Conservation (phyloP, 2,113 vertebrate genomes). For the Heterochromis multidens region DNA sequence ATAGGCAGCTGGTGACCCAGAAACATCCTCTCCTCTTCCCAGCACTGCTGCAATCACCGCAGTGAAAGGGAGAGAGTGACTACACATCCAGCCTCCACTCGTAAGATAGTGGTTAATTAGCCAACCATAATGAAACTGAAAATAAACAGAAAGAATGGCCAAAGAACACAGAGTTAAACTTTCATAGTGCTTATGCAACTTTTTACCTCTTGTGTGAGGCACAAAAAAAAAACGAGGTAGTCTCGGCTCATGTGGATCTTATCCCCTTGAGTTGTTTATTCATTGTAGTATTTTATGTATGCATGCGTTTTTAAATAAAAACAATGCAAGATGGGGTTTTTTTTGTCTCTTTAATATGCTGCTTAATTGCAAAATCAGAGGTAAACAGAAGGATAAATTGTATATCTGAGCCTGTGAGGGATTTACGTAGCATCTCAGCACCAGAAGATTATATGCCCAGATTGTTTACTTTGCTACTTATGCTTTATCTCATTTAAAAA, state of each 20-base stretch:
- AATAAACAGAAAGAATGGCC: background rate
- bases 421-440: conserved; percentile 7
- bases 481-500: conserved; percentile 16
- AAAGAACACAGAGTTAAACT: conserved; percentile 14
- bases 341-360: conserved; percentile 5
- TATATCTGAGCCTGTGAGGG: conserved; percentile 32
- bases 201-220: background rate
- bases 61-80: conserved; percentile 20
- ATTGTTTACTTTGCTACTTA: conserved; percentile 33
- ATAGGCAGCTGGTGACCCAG: conserved; percentile 70
- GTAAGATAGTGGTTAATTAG: conserved; percentile 26
- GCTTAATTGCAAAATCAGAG: conserved; percentile 39
- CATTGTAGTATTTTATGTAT: conserved; percentile 32
- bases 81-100: conserved; percentile 1
- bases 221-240: background rate
- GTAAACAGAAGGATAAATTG: conserved; percentile 30
- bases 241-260: background rate
- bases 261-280: conserved; percentile 41
- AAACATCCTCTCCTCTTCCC: conserved; percentile 50
- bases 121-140: conserved; percentile 26
- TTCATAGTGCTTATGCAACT: background rate
- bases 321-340: background rate
- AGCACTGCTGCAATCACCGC: conserved; percentile 47
- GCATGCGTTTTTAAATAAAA: conserved; percentile 4
- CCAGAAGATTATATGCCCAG: conserved; percentile 13